phyloP scores from a whole-genome alignment of 35 echinoderm and acorn worm species.

The Stichopus chloronotus region DNA sequence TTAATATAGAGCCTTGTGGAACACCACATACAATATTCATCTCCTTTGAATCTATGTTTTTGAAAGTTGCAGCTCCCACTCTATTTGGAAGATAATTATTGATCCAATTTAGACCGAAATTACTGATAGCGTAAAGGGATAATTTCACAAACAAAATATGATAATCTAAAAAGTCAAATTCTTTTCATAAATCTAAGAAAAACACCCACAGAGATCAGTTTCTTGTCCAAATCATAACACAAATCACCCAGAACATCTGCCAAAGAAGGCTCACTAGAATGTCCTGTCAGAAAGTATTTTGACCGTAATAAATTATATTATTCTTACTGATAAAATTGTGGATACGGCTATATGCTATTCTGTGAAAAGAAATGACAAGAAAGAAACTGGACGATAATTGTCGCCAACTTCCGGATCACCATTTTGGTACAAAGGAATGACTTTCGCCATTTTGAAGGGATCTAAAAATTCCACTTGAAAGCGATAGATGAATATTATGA shows the following conservation, averaged over 20 bases:
- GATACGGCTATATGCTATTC: background rate
- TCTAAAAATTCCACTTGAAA: conserved; percentile 53
- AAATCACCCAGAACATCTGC: background rate
- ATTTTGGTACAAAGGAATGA: background rate
- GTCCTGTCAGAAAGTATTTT: background rate
- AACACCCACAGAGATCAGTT: background rate
- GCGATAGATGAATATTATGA: conserved; percentile 51
- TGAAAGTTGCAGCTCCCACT: too few relatives aligned
- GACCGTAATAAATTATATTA: background rate
- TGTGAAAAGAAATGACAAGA: background rate
- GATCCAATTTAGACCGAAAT: too few relatives aligned
- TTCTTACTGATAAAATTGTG: background rate
- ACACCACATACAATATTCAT: too few relatives aligned
- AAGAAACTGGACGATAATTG: background rate
- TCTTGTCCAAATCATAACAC: background rate
- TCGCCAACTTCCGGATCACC: background rate
- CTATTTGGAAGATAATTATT: too few relatives aligned
- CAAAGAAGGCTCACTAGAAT: background rate
- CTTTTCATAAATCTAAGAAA: background rate
- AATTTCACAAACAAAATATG: too few relatives aligned
- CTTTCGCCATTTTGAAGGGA: conserved; percentile 25
- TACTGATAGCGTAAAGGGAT: too few relatives aligned
- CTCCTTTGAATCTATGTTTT: too few relatives aligned
- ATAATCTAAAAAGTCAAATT: too few relatives aligned
- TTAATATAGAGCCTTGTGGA: too few relatives aligned